Evolutionary conservation across 2,888 invertebrate genomes (phyloP), one percentile per base, ranked within the genome.

Genomic region (Dorcus parallelipipedus): DNA sequence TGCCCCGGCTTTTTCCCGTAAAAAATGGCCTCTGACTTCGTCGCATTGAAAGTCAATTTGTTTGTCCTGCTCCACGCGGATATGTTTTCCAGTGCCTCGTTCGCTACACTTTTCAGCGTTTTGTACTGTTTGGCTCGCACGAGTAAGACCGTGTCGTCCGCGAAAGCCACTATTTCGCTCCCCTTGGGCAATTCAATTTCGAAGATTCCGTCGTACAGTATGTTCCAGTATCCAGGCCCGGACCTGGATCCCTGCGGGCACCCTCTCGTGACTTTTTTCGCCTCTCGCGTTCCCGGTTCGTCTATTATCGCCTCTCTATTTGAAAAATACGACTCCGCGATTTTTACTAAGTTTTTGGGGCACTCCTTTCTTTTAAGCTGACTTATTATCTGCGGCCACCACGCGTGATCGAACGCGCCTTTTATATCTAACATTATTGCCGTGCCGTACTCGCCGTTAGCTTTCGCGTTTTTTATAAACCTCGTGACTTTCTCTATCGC

Each of bases 401-500:
- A 71, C 1, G 70, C 70, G 49, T 59, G 65, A 47, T 72, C 71
- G 42, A 73, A 72, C 17, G 70, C 71, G 14, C 64, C 65, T 17
- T 41, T 17, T 3, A 65, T 62, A 47, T 65, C 63, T n/a, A 65
- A 17, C 10, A 61, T 45, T 2, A 65, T 54, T 2, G 48, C 42
- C 40, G 60, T 58, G 42, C 63, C 48, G 48, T 63, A 61, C 9
- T 54, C 52, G 1, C 55, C 49, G 39, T 41, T 9, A 3, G 9
- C n/a, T 9, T 47, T 51, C 5, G 52, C 57, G 9, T 52, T 38
- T 26, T 47, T 50, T 5, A 57, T 33, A 6, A 9, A 10, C 4
- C 8, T 9, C 9, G 23, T 17, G 1, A 57, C 52, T 3, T 7
- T 38, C 10, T 53, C 45, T 14, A 62, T 50, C 5, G 59, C 59